Evolutionary conservation across 2,888 invertebrate genomes (phyloP).

Genomic region (Mythimna vitellina): DNA sequence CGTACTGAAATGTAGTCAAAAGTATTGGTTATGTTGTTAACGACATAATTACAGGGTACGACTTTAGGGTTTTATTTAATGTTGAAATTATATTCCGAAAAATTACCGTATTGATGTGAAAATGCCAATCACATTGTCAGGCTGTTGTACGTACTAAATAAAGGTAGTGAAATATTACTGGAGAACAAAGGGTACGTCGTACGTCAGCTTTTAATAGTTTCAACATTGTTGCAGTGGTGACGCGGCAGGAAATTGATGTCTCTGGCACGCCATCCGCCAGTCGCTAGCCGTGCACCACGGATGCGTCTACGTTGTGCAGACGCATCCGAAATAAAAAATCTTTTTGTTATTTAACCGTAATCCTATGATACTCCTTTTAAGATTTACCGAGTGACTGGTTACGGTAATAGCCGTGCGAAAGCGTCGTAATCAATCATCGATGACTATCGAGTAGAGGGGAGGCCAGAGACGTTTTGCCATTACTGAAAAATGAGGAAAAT

Average conservation of each 20-base stretch:
- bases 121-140: not conserved
- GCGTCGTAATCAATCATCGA: conserved; percentile 78
- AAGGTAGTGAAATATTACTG: not conserved
- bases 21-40: conserved; percentile 7
- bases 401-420: conserved; percentile 73
- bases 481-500: conserved; percentile 74
- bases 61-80: not conserved
- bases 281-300: not conserved
- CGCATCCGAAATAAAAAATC: conserved; percentile 30
- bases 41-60: conserved; percentile 9
- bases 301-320: too few relatives aligned
- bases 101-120: not conserved
- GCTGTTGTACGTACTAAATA: not conserved
- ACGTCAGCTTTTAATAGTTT: conserved; percentile 28
- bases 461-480: conserved; percentile 71
- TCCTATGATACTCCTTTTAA: conserved; percentile 70
- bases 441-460: conserved; percentile 73
- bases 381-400: conserved; percentile 76
- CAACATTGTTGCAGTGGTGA: conserved; percentile 12
- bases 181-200: conserved; percentile 4
- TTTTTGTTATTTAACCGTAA: conserved; percentile 63
- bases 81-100: not conserved
- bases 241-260: conserved; percentile 16
- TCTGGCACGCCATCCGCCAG: not conserved
- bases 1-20: conserved; percentile 11